Evolutionary conservation across 2,113 vertebrate species (phyloP).

Genomic region (Caranx ignobilis): DNA sequence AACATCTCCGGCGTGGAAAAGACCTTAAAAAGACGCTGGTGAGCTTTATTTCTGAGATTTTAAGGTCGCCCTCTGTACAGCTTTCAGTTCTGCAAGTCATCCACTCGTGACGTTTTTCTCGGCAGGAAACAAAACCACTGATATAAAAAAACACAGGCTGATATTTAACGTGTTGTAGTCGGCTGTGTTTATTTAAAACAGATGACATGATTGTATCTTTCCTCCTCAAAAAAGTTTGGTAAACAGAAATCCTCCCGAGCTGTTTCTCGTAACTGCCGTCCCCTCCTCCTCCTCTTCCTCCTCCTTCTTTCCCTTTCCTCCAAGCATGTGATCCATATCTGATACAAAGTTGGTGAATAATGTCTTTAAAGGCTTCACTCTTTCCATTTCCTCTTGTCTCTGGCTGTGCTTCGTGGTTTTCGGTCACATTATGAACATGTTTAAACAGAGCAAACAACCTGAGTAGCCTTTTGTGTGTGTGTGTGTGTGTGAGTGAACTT

Average conservation of each 20-base stretch:
- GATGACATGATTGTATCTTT: background rate
- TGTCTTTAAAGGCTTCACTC: background rate
- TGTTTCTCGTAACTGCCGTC: slow-evolving; percentile 38
- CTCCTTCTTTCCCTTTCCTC: background rate
- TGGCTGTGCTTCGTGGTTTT: background rate
- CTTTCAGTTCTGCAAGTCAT: slow-evolving; percentile 68
- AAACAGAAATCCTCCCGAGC: slow-evolving; percentile 23
- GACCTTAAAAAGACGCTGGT: background rate
- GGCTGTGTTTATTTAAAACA: background rate
- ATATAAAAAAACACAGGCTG: background rate
- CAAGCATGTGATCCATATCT: slow-evolving; percentile 76
- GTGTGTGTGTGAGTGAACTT: background rate
- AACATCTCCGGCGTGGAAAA: background rate
- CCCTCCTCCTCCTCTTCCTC: background rate
- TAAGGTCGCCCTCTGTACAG: slow-evolving; percentile 2
- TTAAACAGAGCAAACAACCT: background rate
- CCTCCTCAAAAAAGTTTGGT: background rate
- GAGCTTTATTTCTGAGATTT: background rate
- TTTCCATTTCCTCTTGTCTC: no score
- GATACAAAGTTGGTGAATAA: slow-evolving; percentile 5
- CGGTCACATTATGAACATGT: background rate
- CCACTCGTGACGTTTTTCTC: slow-evolving; percentile 49
- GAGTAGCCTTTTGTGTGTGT: background rate
- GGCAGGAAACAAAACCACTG: background rate
- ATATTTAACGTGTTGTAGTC: background rate